Percentiles rank a stretch among this genome's conserved stretches.
These are phyloP conservation scores for Leuciscus idus DNA, from an alignment of 2,113 vertebrate species.

Conservation along the genomic window DNA sequence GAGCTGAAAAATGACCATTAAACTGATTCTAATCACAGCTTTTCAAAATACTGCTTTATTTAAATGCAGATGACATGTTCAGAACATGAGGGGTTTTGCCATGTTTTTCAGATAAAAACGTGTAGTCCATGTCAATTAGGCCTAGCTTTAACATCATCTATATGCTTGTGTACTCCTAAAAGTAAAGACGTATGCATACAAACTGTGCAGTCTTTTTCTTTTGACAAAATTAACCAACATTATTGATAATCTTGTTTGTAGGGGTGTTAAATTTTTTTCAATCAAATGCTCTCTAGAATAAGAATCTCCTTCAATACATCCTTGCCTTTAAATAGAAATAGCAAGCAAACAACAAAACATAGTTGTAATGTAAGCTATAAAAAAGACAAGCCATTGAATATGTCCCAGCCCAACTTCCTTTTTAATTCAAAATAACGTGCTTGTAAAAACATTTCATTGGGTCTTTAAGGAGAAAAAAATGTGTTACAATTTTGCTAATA, in stretches of 20 bases:
- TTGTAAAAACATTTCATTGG: not conserved
- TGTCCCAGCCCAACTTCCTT: not conserved
- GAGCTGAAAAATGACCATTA: slow-evolving; percentile 37
- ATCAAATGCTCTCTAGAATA: not conserved
- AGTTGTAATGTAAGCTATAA: not conserved
- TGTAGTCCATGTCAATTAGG: not conserved
- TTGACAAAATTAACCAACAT: not conserved
- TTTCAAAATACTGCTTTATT: slow-evolving; percentile 16
- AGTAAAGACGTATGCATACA: not conserved
- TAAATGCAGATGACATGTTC: not conserved
- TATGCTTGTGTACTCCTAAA: not conserved
- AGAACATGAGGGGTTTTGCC: not conserved
- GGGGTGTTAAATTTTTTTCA: not conserved
- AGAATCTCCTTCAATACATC: not conserved
- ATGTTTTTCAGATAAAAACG: not conserved
- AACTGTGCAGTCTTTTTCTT: not conserved
- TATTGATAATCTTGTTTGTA: not conserved
- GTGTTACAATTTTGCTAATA: not conserved
- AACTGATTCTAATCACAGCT: not conserved
- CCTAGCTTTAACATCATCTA: not conserved
- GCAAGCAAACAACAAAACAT: not conserved
- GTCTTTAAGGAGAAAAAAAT: too few relatives aligned
- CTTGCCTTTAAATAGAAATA: not conserved
- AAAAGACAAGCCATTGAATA: not conserved
- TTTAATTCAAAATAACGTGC: not conserved